Evolutionary conservation across 2,113 vertebrate species (phyloP), one percentile per base, ranked within the genome.

Genomic region (Xiphorhynchus elegans): DNA sequence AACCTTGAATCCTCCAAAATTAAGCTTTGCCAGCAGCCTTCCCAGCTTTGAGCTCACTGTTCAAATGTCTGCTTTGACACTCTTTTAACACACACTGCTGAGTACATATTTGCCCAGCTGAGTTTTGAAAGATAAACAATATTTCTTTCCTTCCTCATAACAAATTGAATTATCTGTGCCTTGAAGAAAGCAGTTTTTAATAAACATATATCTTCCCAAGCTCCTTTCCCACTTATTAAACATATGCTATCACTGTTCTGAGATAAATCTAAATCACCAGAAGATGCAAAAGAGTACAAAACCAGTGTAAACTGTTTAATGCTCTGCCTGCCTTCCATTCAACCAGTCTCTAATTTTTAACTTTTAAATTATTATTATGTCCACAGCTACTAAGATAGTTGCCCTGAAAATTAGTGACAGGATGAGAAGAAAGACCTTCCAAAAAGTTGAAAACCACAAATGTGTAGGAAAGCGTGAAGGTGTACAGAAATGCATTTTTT

Each of bases 141-240:
- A 92, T 75, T 72, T 89, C 33, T 79, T 88, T 64, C 29, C 23
- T 81, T 90, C 31, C 37, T 79, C 39, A 73, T 62, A 87, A 64
- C 7, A 86, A 89, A 91, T 90, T 2, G 1, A 79, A 70, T 89
- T 77, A 60, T 46, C 23, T 52, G 18, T 52, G 52, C 64, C 76
- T 95, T 56, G 64, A 95, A 72, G 52, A 95, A 87, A 72, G 25
- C 24, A 52, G 6, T 84, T 62, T 82, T 94, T 92, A 91, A 91
- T 74, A 89, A 76, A 93, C 47, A 10, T 74, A 17, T 53, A 42
- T 82, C n/a, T 84, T 87, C 53, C 15, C 52, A n/a, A 67, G 56
- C 16, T 62, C 9, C 68, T 87, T 15, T 75, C 7, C 28, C 42
- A 74, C 16, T 91, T 89, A 76, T 35, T 90, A 73, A 81, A 77